Evolutionary conservation across 1,140 invertebrate species (phyloP), one percentile per base, ranked within the genome.

Genomic region (Popillia japonica): DNA sequence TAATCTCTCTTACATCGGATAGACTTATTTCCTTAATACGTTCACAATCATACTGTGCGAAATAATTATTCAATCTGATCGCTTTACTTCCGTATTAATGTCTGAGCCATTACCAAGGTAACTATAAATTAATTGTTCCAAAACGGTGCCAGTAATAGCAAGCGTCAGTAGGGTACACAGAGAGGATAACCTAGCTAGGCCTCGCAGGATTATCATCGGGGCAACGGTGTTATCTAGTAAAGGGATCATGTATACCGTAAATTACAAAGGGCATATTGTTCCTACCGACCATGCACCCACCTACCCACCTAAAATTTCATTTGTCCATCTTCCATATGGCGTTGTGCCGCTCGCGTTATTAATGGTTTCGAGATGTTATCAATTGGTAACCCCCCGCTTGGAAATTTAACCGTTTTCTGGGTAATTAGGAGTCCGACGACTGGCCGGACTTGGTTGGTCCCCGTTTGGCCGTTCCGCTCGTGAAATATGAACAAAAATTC

Each of bases 361-460:
- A 68, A 68, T 68, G 61, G 61, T 68, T 68, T 68, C 61, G 61
- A 68, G 61, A 68, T 68, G 61, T 68, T 68, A 68, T 68, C 61
- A 68, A 68, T 68, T 22, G 20, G 61, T 10, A 68, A 68, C 61
- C 61, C 61, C 61, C 61, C 61, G 61, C 61, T 22, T 68, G 2
- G 61, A 68, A n/a, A 68, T 68, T 23, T 68, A 68, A 68, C 61
- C 22, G 61, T 68, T 68, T 48, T 68, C 61, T 34, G 27, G 61
- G 20, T 68, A 68, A 68, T 68, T 68, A 68, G 27, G 61, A 55
- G 14, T 17, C 48, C 48, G 48, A 55, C 48, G 48, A 55, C 48
- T 17, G 48, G 17, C 48, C 48, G 48, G n/a, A 55, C 48, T 17
- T 2, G 1, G 27, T 34, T 34, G 48, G 48, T 14, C 11, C 2